phyloP scores from a whole-genome alignment of 2,888 invertebrate species.

The Celastrina argiolus region DNA sequence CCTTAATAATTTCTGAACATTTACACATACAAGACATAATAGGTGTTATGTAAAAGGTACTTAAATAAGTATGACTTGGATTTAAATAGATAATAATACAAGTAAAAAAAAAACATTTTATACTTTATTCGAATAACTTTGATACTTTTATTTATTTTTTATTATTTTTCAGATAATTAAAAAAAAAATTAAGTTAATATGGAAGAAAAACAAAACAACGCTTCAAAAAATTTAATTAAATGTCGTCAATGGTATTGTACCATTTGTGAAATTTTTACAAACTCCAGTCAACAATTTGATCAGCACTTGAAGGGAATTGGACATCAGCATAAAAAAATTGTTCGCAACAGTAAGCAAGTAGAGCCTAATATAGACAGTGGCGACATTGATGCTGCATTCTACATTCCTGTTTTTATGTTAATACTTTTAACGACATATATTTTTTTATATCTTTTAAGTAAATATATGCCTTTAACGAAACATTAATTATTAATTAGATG shows the following conservation, averaged over 20 bases:
- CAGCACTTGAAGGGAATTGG: constrained; percentile 65
- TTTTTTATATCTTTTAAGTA: constrained; percentile 52
- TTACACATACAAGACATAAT: too few species aligned
- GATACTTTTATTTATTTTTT: neutral
- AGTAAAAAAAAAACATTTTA: neutral
- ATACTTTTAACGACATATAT: constrained; percentile 53
- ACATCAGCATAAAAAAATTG: constrained; percentile 56
- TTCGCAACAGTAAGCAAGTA: constrained; percentile 40
- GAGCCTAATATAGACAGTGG: constrained; percentile 39
- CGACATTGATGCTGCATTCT: constrained; percentile 47
- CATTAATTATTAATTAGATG: constrained; percentile 37
- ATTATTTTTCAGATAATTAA: neutral
- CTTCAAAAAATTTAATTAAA: constrained; percentile 40
- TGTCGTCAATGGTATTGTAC: constrained; percentile 55
- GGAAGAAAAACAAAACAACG: constrained; percentile 36
- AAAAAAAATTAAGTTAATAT: neutral
- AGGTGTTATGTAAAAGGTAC: too few species aligned
- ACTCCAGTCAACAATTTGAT: constrained; percentile 63
- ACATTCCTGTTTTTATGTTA: constrained; percentile 51
- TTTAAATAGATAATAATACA: too few species aligned
- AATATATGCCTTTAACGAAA: constrained; percentile 48
- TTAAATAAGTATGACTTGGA: too few species aligned
- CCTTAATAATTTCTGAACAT: too few species aligned
- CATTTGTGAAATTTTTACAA: constrained; percentile 57
- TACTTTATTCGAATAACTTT: neutral